A percentile compares a stretch with the other conserved stretches of the same genome.
phyloP scores from a whole-genome alignment of 2,797 vertebrate species.

The Poeciliopsis infans region DNA sequence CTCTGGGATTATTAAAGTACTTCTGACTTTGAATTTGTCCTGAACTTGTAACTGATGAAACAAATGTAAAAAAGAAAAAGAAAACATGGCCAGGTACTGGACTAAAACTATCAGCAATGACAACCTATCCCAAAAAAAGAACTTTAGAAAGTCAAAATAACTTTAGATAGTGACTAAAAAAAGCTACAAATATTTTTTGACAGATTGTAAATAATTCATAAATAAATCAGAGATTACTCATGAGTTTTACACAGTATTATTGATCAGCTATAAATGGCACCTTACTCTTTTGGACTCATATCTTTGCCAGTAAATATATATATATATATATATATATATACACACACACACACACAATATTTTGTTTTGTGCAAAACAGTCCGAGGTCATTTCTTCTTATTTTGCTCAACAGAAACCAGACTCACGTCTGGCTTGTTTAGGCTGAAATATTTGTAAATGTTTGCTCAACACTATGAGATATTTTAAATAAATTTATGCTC shows the following conservation, averaged over 20 bases:
- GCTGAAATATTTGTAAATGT: neutral
- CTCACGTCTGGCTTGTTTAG: neutral
- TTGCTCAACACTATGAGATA: neutral
- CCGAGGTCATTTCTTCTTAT: neutral
- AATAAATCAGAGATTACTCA: neutral
- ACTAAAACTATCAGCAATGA: neutral
- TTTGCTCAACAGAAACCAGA: neutral
- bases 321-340: neutral
- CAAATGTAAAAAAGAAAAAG: neutral
- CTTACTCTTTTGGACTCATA: neutral
- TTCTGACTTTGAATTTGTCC: neutral
- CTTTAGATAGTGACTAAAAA: neutral
- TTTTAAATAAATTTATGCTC: neutral
- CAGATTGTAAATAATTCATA: neutral
- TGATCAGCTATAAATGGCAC: neutral
- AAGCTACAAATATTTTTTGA: neutral
- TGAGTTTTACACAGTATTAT: neutral
- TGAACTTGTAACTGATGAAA: neutral
- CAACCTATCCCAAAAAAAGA: neutral
- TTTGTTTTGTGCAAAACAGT: neutral
- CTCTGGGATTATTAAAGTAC: no score
- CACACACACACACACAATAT: rapidly evolving
- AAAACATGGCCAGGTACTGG: neutral
- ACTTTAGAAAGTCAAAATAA: neutral
- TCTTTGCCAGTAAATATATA: neutral